phyloP scores from a whole-genome alignment of 2,888 invertebrate genomes.

The Ctenicera cuprea region DNA sequence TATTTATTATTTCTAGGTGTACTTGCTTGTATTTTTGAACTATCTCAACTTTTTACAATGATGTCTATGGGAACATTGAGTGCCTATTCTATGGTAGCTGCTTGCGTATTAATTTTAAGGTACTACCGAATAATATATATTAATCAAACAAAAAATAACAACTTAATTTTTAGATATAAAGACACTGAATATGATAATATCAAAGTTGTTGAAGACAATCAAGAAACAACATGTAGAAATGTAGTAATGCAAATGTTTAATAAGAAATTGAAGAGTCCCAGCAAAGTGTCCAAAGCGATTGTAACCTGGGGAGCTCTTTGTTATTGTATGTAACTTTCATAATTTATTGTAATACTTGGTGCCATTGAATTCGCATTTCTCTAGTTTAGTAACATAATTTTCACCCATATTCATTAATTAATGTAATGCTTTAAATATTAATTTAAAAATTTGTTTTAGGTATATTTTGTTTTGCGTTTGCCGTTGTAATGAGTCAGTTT shows the following conservation, averaged over 20 bases:
- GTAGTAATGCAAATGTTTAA: constrained; percentile 72
- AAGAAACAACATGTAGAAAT: constrained; percentile 61
- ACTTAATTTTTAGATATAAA: constrained; percentile 68
- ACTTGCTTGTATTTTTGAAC: constrained; percentile 88
- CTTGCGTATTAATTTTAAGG: constrained; percentile 89
- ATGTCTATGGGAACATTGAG: constrained; percentile 92
- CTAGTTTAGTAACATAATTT: too few species aligned
- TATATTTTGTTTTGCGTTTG: constrained; percentile 65
- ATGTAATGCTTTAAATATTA: too few species aligned
- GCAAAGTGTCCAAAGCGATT: constrained; percentile 71
- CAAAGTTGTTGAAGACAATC: constrained; percentile 65
- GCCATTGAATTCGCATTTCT: too few species aligned
- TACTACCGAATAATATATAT: constrained; percentile 69
- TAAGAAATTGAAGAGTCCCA: constrained; percentile 70
- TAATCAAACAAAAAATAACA: not conserved
- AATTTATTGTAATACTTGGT: not conserved
- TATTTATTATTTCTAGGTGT: constrained; percentile 76
- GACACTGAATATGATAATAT: constrained; percentile 62
- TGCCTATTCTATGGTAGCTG: constrained; percentile 93
- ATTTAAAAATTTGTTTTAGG: too few species aligned
- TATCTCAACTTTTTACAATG: constrained; percentile 90
- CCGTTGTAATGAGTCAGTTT: constrained; percentile 66
- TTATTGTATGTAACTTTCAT: constrained; percentile 71
- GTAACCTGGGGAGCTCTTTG: constrained; percentile 73
- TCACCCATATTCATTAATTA: too few species aligned